Evolutionary conservation across 64 coral and sea anemone genomes (phyloP).

Genomic region (Acropora yongei): DNA sequence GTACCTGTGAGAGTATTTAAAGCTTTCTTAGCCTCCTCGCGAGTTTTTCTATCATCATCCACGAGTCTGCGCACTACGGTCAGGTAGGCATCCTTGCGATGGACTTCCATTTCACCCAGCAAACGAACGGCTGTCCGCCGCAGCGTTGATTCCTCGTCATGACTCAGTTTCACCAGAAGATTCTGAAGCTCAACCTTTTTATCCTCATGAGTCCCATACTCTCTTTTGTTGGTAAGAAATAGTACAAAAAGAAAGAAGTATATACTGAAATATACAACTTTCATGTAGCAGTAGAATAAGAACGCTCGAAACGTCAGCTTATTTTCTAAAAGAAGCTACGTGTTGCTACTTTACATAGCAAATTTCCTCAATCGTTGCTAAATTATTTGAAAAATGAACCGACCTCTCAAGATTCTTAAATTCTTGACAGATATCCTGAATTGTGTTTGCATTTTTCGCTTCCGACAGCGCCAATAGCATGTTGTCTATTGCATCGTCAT

Average conservation of each 20-base stretch:
- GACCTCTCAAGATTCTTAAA: conserved; percentile 22
- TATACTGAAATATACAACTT: no score
- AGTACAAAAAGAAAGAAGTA: neutral
- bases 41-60: conserved; percentile 16
- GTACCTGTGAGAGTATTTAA: conserved; percentile 50
- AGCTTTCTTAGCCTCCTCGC: conserved; percentile 42
- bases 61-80: conserved; percentile 56
- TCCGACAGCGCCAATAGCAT: neutral
- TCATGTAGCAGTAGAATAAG: no score
- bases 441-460: neutral
- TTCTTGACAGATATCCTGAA: conserved; percentile 11
- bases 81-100: conserved; percentile 42
- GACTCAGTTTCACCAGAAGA: conserved; percentile 14
- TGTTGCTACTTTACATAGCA: neutral
- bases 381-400: neutral
- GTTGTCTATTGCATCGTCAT: conserved; percentile 1
- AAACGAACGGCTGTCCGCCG: conserved; percentile 3
- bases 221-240: neutral
- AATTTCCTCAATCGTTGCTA: neutral
- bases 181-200: conserved; percentile 31
- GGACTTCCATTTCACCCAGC: conserved; percentile 15
- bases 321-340: no score
- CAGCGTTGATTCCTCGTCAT: neutral
- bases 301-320: no score
- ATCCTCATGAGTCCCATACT: conserved; percentile 17